Conservation (phyloP, 2,888 invertebrate genomes). For the Drosophila maculinotata region DNA sequence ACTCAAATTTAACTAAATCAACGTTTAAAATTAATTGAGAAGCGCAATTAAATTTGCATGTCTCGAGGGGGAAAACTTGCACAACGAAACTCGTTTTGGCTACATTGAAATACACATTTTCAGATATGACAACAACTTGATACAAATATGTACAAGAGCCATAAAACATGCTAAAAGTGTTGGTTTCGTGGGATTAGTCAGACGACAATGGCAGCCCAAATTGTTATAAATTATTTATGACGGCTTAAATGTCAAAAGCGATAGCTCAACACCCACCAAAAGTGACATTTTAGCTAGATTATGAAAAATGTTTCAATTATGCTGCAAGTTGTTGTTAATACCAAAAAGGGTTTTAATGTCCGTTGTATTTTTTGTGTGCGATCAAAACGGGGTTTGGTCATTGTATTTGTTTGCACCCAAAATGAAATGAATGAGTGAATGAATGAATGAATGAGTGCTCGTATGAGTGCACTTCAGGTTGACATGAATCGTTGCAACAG, state of each 20-base stretch:
- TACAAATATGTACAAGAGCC: conserved; percentile 46
- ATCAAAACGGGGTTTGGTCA: conserved; percentile 16
- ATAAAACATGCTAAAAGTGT: conserved; percentile 45
- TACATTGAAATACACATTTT: conserved; percentile 19
- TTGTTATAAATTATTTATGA: conserved; percentile 56
- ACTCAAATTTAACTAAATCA: conserved; percentile 46
- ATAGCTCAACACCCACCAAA: conserved; percentile 56
- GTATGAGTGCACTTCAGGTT: conserved; percentile 54
- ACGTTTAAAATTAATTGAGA: conserved; percentile 66
- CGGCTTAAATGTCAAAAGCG: conserved; percentile 52
- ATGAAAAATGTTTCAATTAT: conserved; percentile 49
- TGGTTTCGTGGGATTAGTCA: conserved; percentile 12
- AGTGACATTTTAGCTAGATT: conserved; percentile 47
- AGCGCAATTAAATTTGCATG: conserved; percentile 54
- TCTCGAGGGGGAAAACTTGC: conserved; percentile 12
- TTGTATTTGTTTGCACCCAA: conserved; percentile 37
- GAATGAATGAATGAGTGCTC: conserved; percentile 9
- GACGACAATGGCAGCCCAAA: conserved; percentile 47
- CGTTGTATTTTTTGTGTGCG: too few relatives aligned
- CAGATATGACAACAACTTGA: conserved; percentile 14
- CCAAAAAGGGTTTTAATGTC: too few relatives aligned
- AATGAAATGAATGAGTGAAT: conserved; percentile 9
- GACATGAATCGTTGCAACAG: conserved; percentile 48
- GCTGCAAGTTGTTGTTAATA: conserved; percentile 16
- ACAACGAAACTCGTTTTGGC: conserved; percentile 39